Percentiles rank a stretch among this genome's conserved stretches.
Evolutionary conservation across 2,888 invertebrate species (phyloP).

Genomic region (Tubiluchus corallicola): DNA sequence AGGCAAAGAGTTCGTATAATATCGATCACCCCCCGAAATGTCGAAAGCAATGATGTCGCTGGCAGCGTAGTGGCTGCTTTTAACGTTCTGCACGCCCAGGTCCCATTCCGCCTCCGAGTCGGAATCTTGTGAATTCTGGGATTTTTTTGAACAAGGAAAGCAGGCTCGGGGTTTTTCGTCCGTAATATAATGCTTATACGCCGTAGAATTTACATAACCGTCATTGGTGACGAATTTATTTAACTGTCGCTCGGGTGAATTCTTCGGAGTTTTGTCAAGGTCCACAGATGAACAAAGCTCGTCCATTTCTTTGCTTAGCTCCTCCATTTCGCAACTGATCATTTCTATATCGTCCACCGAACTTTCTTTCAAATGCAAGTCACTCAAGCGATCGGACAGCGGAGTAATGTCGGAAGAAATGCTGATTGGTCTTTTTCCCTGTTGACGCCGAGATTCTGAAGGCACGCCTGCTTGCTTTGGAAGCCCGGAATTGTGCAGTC

Average conservation of each 20-base stretch:
- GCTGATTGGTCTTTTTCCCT: slow-evolving; percentile 8
- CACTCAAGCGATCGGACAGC: neutral
- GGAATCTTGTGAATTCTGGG: neutral
- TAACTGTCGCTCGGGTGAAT: neutral
- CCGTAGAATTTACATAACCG: neutral
- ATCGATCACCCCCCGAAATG: neutral
- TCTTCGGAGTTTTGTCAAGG: neutral
- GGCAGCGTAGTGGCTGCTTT: neutral
- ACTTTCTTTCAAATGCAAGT: too few species aligned
- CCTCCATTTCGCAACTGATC: neutral
- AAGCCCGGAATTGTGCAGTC: slow-evolving; percentile 17
- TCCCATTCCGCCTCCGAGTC: slow-evolving; percentile 1
- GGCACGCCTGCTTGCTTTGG: slow-evolving; percentile 8
- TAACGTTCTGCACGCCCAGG: neutral
- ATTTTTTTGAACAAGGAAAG: neutral
- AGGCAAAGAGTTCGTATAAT: neutral
- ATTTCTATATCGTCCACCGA: neutral
- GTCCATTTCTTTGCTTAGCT: neutral
- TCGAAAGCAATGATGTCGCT: neutral
- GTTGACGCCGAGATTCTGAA: slow-evolving; percentile 10
- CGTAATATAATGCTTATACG: neutral
- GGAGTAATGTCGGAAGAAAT: slow-evolving; percentile 9
- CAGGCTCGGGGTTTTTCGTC: neutral
- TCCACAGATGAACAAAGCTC: neutral
- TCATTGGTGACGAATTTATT: neutral